Evolutionary conservation across 2,113 vertebrate genomes (phyloP).

Genomic region (Ictidomys tridecemlineatus): DNA sequence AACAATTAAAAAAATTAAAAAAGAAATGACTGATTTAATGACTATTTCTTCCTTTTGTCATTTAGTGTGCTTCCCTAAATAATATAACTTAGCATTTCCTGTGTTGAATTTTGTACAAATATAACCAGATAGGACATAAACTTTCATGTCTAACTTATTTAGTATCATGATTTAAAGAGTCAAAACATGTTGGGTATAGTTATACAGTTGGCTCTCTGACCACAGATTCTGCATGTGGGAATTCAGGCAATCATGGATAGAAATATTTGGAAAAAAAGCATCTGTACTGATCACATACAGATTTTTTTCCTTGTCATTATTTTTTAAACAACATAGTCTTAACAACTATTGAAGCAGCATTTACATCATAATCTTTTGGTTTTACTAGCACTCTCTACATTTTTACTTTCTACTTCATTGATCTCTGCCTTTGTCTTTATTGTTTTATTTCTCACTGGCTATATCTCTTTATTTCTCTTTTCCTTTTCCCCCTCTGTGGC

Average conservation of each 20-base stretch:
- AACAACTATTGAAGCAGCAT: background rate
- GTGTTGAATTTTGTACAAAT: background rate
- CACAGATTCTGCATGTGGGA: background rate
- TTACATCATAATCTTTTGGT: background rate
- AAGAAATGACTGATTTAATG: background rate
- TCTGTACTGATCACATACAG: background rate
- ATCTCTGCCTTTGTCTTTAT: background rate
- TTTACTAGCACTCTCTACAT: background rate
- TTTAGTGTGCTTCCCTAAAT: background rate
- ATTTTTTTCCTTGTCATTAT: background rate
- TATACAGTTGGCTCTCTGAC: background rate
- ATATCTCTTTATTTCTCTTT: background rate
- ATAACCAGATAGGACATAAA: too few relatives aligned
- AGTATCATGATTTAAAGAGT: background rate
- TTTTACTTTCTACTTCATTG: background rate
- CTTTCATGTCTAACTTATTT: background rate
- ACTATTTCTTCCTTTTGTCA: background rate
- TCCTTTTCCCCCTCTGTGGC: background rate
- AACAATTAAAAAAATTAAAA: too few relatives aligned
- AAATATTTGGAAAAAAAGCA: background rate
- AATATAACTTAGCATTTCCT: background rate
- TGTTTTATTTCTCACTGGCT: background rate
- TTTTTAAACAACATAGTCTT: background rate
- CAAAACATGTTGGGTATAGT: background rate
- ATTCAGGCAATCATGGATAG: background rate